Evolutionary conservation across 2,797 vertebrate species (phyloP).

Genomic region (Champsocephalus esox): DNA sequence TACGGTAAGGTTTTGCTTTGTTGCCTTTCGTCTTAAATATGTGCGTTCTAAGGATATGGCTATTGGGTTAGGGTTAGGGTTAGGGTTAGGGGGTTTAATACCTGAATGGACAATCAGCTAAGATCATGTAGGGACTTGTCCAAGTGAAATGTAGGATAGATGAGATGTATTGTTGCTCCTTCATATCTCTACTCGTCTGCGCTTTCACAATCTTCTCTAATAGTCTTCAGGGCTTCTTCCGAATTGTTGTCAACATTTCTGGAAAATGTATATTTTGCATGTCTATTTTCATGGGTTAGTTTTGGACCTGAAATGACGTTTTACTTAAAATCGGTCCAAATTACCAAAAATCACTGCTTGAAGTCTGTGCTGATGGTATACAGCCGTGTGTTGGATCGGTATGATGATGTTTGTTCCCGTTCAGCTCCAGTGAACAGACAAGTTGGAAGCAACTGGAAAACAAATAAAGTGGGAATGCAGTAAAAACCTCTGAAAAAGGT

Average conservation of each 20-base stretch:
- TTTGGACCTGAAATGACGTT: neutral
- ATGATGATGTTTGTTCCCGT: constrained; percentile 1
- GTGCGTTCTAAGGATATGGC: too few relatives aligned
- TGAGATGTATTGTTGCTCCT: neutral
- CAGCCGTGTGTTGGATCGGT: neutral
- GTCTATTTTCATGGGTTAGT: too few relatives aligned
- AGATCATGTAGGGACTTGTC: neutral
- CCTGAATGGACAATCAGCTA: neutral
- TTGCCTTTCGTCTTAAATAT: neutral
- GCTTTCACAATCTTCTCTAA: neutral
- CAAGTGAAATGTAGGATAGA: neutral
- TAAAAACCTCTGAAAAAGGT: constrained; percentile 36
- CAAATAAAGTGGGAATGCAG: constrained; percentile 7
- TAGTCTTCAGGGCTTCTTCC: neutral
- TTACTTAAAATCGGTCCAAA: neutral
- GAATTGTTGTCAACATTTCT: neutral
- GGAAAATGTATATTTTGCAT: too few relatives aligned
- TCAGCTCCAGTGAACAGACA: neutral
- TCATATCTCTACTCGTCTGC: neutral
- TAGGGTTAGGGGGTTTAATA: neutral
- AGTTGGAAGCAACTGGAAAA: constrained; percentile 1
- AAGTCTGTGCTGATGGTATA: neutral
- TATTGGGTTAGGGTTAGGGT: too few relatives aligned
- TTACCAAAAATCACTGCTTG: neutral
- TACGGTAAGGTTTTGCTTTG: too few relatives aligned